Evolutionary conservation across 2,113 vertebrate genomes (phyloP).

Genomic region (Ancistrus triradiatus): DNA sequence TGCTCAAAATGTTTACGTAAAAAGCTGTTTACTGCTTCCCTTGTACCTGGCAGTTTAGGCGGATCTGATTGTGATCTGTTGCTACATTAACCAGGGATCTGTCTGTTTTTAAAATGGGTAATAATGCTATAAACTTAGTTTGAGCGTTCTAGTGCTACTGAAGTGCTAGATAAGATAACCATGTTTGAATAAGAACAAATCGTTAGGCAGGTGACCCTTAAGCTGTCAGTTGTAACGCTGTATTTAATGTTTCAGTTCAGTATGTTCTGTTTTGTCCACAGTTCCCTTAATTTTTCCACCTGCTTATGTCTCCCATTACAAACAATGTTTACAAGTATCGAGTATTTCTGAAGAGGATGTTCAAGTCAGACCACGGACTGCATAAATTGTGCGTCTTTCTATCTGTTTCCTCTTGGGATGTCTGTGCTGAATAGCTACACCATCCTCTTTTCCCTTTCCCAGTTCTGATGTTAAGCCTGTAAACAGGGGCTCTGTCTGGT

Average conservation of each 20-base stretch:
- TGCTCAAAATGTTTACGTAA: too few species aligned
- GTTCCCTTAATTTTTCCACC: not conserved
- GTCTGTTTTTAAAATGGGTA: too few species aligned
- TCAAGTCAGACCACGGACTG: not conserved
- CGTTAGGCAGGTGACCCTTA: too few species aligned
- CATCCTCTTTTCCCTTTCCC: slow-evolving; percentile 46
- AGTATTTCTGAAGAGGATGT: slow-evolving; percentile 15
- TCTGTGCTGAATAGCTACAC: slow-evolving; percentile 55
- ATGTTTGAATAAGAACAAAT: too few species aligned
- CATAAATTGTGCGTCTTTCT: not conserved
- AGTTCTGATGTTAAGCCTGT: slow-evolving; percentile 63
- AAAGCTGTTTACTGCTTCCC: too few species aligned
- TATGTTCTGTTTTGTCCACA: not conserved
- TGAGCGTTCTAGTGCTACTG: too few species aligned
- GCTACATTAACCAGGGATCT: too few species aligned
- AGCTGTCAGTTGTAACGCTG: too few species aligned
- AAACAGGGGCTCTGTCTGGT: slow-evolving; percentile 58
- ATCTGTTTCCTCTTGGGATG: slow-evolving; percentile 29
- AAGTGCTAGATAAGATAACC: too few species aligned
- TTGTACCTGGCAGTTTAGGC: too few species aligned
- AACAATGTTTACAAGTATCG: slow-evolving; percentile 16
- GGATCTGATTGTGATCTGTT: too few species aligned
- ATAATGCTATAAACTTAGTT: too few species aligned
- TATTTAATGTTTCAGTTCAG: not conserved
- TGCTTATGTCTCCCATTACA: not conserved